A percentile compares a stretch with the other conserved stretches of the same genome.
Conservation (phyloP, 23 tunicate genomes). For the Halocynthia roretzi region DNA sequence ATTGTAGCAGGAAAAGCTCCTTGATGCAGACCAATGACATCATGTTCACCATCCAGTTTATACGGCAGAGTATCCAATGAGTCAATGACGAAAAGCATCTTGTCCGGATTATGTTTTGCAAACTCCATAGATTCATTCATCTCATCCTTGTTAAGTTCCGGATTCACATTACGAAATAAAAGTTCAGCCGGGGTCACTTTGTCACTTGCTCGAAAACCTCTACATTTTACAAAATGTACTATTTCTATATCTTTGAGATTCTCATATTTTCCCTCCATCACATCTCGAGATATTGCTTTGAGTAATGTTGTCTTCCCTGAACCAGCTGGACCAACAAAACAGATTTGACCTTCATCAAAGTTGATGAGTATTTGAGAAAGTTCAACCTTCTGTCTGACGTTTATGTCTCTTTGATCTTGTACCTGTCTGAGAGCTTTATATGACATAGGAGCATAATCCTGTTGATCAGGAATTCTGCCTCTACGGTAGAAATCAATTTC, state of each 20-base stretch:
- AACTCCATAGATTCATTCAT: no score
- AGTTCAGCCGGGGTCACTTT: no score
- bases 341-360: not conserved
- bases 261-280: not conserved
- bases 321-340: slow-evolving; percentile 4
- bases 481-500: not conserved
- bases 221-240: no score
- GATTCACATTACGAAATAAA: no score
- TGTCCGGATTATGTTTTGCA: not conserved
- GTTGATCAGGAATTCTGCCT: not conserved
- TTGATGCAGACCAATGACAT: not conserved
- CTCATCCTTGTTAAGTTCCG: not conserved
- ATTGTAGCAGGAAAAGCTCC: not conserved
- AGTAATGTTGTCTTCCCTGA: slow-evolving; percentile 8
- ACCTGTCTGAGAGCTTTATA: no score
- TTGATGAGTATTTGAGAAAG: not conserved
- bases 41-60: not conserved
- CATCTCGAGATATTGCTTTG: slow-evolving; percentile 2
- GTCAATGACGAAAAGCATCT: not conserved
- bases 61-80: slow-evolving; percentile 5
- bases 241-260: not conserved
- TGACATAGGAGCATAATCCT: no score
- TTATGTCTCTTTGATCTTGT: no score
- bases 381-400: not conserved
- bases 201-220: no score